Base-by-base conservation (phyloP, 2,888 invertebrate genomes). In the Blera fallax region DNA sequence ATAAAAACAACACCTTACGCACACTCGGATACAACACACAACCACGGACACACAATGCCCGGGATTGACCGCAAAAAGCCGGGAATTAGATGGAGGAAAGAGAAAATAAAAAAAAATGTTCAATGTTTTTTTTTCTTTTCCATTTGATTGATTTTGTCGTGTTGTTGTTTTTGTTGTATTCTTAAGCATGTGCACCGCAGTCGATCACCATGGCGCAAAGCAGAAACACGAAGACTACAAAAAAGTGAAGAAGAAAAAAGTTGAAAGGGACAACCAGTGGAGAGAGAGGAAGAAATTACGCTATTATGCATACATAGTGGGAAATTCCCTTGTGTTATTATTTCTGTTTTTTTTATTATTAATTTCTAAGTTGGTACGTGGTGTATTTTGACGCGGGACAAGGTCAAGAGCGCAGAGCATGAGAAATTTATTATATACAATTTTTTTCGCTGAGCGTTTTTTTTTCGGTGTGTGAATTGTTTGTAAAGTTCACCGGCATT, bases 381-480 rank as follows among this genome's bases (percentile, higher is more conserved):
- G 64, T 64, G 70, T 80, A 79, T 80, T 85, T 85, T 76, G 80
- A 85, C 76, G 76, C 65, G 80, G 54, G 80, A 85, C 84, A 85
- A 85, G 84, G 84, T 85, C 84, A 85, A 85, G 84, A 80, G 70
- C 84, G 74, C 80, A 58, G 70, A 76, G 69, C 64, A 70, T 69
- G 74, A 74, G 76, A 80, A 80, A 85, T 70, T 52, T 56, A 45
- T 58, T 70, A 80, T 60, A 74, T 62, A 52, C 50, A 40, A 43
- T 43, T 50, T 60, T 45, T 70, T 69, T 69, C 21, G 34, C 58
- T 40, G 37, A 56, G 11, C 5, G 14, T 45, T 48, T 64, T 40
- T 60, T 70, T 32, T 62, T 62, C 14, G 54, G 27, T 14, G 43
- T 64, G 48, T 60, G 40, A 21, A 69, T 69, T 60, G 69, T 69